Percentiles rank a stretch among this genome's conserved stretches.
phyloP scores from a whole-genome alignment of 2,888 invertebrate genomes.

The Pantelozetes paolii region DNA sequence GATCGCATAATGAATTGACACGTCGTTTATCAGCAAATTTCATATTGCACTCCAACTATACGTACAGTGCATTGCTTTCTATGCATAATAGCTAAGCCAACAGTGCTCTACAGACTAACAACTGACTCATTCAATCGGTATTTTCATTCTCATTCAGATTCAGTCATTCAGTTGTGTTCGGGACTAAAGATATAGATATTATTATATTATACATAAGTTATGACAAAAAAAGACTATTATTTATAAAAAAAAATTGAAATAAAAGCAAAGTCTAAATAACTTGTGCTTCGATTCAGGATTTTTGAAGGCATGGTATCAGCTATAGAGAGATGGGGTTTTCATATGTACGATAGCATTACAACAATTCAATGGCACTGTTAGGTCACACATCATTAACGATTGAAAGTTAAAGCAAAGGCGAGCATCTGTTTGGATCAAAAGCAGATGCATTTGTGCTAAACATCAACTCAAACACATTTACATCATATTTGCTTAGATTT shows the following conservation, averaged over 20 bases:
- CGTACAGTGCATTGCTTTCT: background rate
- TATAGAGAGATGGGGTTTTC: constrained; percentile 5
- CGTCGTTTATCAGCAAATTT: constrained; percentile 38
- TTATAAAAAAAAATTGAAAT: constrained; percentile 36
- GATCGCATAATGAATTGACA: constrained; percentile 36
- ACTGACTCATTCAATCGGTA: constrained; percentile 37
- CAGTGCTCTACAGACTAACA: background rate
- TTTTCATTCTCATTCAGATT: constrained; percentile 35
- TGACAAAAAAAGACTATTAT: constrained; percentile 27
- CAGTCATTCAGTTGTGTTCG: constrained; percentile 25
- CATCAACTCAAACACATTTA: constrained; percentile 30
- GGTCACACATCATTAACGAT: constrained; percentile 37
- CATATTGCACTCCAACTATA: constrained; percentile 21
- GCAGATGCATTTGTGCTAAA: constrained; percentile 33
- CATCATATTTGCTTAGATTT: constrained; percentile 31
- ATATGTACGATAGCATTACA: background rate
- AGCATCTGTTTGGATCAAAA: constrained; percentile 36
- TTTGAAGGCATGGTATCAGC: background rate
- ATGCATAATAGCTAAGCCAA: constrained; percentile 31
- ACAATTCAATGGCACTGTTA: constrained; percentile 11
- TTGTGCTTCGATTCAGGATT: background rate
- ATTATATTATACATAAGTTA: background rate
- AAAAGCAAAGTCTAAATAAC: constrained; percentile 28
- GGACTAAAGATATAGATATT: constrained; percentile 28
- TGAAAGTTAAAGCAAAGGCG: constrained; percentile 10